These are phyloP conservation scores for Macropodus opercularis DNA, from an alignment of 2,797 vertebrate genomes.

Conservation along the genomic window DNA sequence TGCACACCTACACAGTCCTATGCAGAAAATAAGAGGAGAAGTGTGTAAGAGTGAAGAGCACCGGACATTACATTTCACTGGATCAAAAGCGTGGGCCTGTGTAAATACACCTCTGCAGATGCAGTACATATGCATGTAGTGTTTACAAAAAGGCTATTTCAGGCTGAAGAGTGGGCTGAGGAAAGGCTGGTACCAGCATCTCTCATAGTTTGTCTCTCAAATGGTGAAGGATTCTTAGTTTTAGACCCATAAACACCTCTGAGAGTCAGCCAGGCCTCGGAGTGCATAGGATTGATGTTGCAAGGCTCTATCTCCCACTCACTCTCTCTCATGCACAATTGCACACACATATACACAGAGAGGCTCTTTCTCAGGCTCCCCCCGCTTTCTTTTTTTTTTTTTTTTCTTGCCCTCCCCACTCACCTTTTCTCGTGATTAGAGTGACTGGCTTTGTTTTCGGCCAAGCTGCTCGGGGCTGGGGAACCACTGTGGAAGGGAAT, in stretches of 20 bases:
- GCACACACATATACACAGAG: conserved; percentile 16
- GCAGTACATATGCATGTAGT: neutral
- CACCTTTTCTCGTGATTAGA: conserved; percentile 69
- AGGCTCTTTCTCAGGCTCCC: conserved; percentile 27
- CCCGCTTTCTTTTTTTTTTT: too few species aligned
- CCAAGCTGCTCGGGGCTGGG: conserved; percentile 53
- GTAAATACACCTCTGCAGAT: neutral
- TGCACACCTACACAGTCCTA: conserved; percentile 53
- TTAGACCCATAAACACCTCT: conserved; percentile 67
- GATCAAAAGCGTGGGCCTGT: conserved; percentile 27
- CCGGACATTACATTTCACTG: conserved; percentile 2
- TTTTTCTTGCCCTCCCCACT: conserved; percentile 36
- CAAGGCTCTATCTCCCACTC: conserved; percentile 48
- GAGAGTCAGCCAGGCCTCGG: conserved; percentile 51
- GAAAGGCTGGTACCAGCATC: conserved; percentile 16
- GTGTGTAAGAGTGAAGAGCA: conserved; percentile 17
- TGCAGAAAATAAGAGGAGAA: conserved; percentile 15
- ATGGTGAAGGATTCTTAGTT: conserved; percentile 50
- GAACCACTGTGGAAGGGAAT: conserved; percentile 65
- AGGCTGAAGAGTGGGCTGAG: conserved; percentile 15
- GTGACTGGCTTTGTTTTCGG: conserved; percentile 74
- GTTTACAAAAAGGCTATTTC: conserved; percentile 19
- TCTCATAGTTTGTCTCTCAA: conserved; percentile 26
- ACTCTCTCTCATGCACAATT: conserved; percentile 16
- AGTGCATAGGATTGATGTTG: conserved; percentile 70